Percentiles rank a stretch among this genome's conserved stretches.
Conservation (phyloP, 2,797 vertebrate species). For the Galago senegalensis region DNA sequence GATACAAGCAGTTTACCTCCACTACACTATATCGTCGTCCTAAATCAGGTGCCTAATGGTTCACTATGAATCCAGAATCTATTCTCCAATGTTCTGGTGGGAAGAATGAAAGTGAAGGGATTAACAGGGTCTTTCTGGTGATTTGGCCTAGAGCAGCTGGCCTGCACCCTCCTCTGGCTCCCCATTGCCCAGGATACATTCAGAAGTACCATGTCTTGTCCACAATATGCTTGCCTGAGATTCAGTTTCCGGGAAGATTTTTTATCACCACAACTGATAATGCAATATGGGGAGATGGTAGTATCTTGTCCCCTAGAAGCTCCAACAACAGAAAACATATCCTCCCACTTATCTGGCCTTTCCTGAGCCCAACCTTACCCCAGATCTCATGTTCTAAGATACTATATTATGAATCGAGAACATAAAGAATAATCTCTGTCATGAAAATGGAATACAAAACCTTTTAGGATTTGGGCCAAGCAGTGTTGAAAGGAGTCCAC, state of each 20-base stretch:
- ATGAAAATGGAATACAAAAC: conserved; percentile 45
- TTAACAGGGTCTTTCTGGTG: background rate
- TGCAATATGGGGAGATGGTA: background rate
- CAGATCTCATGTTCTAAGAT: background rate
- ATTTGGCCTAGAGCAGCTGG: background rate
- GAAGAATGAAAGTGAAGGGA: background rate
- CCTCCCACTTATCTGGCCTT: background rate
- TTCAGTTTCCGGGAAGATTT: background rate
- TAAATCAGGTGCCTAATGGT: background rate
- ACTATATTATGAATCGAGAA: background rate
- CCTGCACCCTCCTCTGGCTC: background rate
- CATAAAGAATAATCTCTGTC: background rate
- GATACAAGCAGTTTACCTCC: background rate
- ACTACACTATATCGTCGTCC: background rate
- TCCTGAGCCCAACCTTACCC: background rate
- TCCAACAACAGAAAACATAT: background rate
- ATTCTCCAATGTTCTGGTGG: background rate
- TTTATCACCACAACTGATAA: background rate
- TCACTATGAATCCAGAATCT: background rate
- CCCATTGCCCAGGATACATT: background rate
- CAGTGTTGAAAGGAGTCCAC: background rate
- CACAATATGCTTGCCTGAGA: background rate
- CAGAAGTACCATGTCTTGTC: background rate
- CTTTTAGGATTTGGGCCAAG: background rate
- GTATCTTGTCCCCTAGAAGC: background rate